Base-by-base conservation (phyloP, 37 sponge, comb jelly and placozoan genomes). In the Haliclona indistincta region DNA sequence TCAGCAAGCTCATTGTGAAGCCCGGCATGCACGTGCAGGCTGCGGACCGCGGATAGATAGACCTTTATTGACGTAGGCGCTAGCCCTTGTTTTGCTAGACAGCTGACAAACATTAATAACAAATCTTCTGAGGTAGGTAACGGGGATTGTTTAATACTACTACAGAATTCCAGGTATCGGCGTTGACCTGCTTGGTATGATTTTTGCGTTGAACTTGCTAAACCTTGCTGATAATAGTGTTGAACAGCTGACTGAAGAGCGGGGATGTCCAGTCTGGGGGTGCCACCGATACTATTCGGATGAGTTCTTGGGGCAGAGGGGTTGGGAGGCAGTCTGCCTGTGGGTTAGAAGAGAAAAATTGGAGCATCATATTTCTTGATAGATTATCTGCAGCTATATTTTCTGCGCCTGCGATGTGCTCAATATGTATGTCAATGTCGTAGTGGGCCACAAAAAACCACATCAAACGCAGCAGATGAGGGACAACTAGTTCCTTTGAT, bases 21-120 rank as follows among this genome's bases (percentile, higher is more conserved):
- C n/a, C n/a, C n/a, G n/a, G n/a, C n/a, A n/a, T n/a, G n/a, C n/a
- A n/a, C n/a, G n/a, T 83, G 76, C 22, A 68, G 64, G 34, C 56
- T 29, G 10, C 70, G 47, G 1, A 83, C 51, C 17, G 77, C 77
- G 2, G 76, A 64, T 8, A 83, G 49, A 63, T 83, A 83, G 0
- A 38, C 54, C 41, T 83, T 83, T 2, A 83, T 83, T 15, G 71
- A 35, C 0, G 32, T n/a, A 43, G 41, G 47, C 19, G 30, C 0
- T 23, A 76, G 70, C 44, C 70, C 77, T 49, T 75, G 40, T 4
- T 37, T 8, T 8, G 77, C 76, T 26, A 73, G 26, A 35, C 39
- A 8, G 17, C 40, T 35, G 8, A 73, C 60, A 56, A 58, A 73
- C 58, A 58, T 56, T 26, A 73, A 36, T n/a, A 73, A 43, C 3